Conservation (phyloP, 2,113 vertebrate genomes). For the Hippopotamus amphibius region DNA sequence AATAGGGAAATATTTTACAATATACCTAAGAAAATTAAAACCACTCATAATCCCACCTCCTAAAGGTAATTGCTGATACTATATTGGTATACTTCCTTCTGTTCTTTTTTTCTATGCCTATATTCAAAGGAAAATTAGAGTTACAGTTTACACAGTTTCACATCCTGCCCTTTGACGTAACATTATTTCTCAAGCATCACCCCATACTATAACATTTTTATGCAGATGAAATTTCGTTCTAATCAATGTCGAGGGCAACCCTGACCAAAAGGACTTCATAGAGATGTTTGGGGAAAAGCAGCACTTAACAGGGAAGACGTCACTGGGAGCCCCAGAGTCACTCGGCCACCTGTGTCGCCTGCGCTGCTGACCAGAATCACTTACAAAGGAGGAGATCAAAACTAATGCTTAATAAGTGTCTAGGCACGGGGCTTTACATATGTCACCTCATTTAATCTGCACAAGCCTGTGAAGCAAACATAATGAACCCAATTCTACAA, state of each 20-base stretch:
- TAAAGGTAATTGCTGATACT: not conserved
- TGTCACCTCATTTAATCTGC: not conserved
- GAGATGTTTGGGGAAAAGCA: not conserved
- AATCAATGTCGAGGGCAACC: not conserved
- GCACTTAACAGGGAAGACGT: not conserved
- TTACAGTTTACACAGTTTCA: not conserved
- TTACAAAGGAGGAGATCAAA: not conserved
- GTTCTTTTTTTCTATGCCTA: not conserved
- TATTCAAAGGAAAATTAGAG: constrained; percentile 24
- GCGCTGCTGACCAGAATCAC: not conserved
- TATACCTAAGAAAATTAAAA: not conserved
- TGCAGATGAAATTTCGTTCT: not conserved
- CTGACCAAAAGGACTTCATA: not conserved
- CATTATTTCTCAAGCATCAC: not conserved
- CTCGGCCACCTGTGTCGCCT: not conserved
- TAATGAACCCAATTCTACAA: not conserved
- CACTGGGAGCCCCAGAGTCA: not conserved
- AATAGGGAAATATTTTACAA: not conserved
- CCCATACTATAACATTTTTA: not conserved
- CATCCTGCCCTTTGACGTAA: not conserved
- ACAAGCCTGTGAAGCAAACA: not conserved
- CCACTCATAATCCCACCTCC: not conserved
- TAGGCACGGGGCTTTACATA: not conserved
- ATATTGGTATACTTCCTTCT: not conserved
- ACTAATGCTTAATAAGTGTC: not conserved